phyloP scores from a whole-genome alignment of 2,113 vertebrate species.

The Myotis davidii region DNA sequence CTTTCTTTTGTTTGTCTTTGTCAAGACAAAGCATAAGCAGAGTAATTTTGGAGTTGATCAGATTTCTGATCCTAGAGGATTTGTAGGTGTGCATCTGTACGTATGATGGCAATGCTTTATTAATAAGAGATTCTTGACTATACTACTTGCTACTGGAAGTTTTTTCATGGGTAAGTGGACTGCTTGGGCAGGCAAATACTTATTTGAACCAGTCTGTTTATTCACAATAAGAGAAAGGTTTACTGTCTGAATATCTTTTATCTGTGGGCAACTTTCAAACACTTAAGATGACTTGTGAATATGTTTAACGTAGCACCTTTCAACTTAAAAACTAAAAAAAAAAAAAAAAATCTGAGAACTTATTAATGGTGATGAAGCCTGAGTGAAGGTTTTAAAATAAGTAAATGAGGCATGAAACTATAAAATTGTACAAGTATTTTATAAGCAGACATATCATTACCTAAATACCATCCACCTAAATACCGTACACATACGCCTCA shows the following conservation, averaged over 20 bases:
- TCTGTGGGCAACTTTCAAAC: background rate
- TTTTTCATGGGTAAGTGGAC: background rate
- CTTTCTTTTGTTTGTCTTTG: background rate
- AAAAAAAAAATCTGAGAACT: background rate
- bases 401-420: background rate
- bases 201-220: background rate
- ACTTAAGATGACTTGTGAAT: background rate
- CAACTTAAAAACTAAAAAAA: background rate
- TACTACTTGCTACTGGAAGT: background rate
- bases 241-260: conserved; percentile 22
- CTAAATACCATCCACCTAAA: background rate
- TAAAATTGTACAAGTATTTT: background rate
- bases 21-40: background rate
- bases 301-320: background rate
- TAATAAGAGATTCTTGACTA: background rate
- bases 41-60: conserved; percentile 15
- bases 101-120: background rate
- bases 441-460: background rate
- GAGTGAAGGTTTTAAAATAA: background rate
- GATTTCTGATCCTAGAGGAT: conserved; percentile 2
- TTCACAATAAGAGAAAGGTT: background rate
- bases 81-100: background rate
- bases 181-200: background rate
- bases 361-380: background rate
- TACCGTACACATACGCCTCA: background rate